These are phyloP conservation scores for Pomacea canaliculata DNA, from an alignment of 2,888 invertebrate species.

Conservation along the genomic window DNA sequence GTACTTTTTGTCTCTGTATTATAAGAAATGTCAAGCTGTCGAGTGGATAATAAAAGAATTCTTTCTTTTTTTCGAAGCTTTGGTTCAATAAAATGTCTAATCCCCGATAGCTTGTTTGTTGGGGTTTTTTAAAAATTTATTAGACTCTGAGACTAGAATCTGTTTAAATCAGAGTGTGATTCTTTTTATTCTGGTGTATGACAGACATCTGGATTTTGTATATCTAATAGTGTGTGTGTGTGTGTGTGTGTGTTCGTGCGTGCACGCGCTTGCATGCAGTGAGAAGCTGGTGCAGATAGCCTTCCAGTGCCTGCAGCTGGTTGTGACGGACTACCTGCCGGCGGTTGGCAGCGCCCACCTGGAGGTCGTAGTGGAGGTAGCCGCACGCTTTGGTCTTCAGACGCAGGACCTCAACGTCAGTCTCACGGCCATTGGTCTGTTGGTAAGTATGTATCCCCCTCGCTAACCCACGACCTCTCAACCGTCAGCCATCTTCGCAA, in stretches of 20 bases:
- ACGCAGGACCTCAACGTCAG: constrained; percentile 97
- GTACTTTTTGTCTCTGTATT: too few species aligned
- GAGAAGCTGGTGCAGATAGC: constrained; percentile 93
- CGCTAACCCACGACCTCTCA: neutral
- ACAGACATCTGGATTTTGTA: too few species aligned
- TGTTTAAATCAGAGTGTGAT: too few species aligned
- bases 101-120: too few species aligned
- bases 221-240: neutral
- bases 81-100: too few species aligned
- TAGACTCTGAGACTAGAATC: too few species aligned
- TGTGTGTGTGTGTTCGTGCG: constrained; percentile 6
- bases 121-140: too few species aligned
- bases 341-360: constrained; percentile 93
- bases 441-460: constrained; percentile 76
- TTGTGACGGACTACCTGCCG: constrained; percentile 93
- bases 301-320: constrained; percentile 94
- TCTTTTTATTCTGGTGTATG: too few species aligned
- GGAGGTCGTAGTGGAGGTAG: constrained; percentile 89
- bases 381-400: constrained; percentile 95
- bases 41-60: too few species aligned
- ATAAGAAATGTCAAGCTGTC: too few species aligned
- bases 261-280: constrained; percentile 45
- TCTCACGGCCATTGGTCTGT: constrained; percentile 93
- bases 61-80: too few species aligned
- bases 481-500: neutral